Conservation (phyloP, 2,888 invertebrate genomes). For the Agrochola litura region DNA sequence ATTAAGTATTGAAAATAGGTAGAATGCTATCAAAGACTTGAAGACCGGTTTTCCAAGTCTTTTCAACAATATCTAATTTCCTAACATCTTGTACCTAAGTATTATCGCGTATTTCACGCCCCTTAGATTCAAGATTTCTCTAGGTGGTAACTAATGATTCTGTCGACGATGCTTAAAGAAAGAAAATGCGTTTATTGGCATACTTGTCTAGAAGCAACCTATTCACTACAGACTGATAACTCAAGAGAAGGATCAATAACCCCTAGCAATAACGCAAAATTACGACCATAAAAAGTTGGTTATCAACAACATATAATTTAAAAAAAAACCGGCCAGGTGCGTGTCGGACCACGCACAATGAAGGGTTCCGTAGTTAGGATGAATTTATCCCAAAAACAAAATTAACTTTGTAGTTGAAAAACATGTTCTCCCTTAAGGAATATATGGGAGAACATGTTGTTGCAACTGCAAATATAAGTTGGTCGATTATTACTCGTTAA, state of each 20-base stretch:
- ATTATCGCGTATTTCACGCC: background rate
- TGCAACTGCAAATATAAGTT: too few species aligned
- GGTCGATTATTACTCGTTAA: too few species aligned
- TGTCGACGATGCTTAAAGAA: too few species aligned
- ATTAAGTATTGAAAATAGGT: conserved; percentile 7
- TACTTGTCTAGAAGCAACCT: background rate
- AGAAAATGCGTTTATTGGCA: background rate
- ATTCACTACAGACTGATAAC: background rate
- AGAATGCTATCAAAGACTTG: background rate
- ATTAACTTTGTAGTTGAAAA: too few species aligned
- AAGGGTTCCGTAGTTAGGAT: too few species aligned
- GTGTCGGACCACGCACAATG: too few species aligned
- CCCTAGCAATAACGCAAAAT: background rate
- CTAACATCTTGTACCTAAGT: too few species aligned
- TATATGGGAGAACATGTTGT: too few species aligned
- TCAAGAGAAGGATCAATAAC: background rate
- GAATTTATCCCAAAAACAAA: too few species aligned
- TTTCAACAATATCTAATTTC: background rate
- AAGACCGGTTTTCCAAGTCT: background rate
- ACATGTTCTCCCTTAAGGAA: too few species aligned
- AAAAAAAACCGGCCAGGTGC: too few species aligned
- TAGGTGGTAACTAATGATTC: background rate
- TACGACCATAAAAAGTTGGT: background rate
- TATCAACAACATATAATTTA: too few species aligned
- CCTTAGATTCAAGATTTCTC: background rate